A percentile compares a stretch with the other conserved stretches of the same genome.
These are phyloP conservation scores for Carassius carassius DNA, from an alignment of 2,113 vertebrate genomes.

Conservation along the genomic window DNA sequence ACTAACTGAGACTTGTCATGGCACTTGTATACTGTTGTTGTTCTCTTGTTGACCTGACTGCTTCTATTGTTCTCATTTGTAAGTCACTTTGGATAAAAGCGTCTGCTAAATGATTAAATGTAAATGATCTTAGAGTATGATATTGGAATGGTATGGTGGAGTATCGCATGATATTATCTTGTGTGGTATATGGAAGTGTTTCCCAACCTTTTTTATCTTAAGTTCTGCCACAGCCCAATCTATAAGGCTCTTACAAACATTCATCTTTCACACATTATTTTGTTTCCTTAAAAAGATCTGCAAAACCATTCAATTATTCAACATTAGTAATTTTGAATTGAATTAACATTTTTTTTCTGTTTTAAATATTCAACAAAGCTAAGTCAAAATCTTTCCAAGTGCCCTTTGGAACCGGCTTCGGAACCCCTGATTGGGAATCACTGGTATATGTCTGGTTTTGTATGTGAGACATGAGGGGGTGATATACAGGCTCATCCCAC, in stretches of 20 bases:
- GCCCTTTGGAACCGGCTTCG: background rate
- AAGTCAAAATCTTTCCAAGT: background rate
- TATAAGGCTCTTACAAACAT: background rate
- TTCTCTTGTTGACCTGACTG: too few species aligned
- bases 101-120: too few species aligned
- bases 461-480: conserved; percentile 12
- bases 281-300: background rate
- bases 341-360: background rate
- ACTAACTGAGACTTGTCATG: too few species aligned
- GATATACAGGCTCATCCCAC: background rate
- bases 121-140: background rate
- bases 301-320: background rate
- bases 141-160: background rate
- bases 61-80: too few species aligned
- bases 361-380: background rate
- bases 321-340: background rate
- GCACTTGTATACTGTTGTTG: too few species aligned
- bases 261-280: background rate
- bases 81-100: too few species aligned
- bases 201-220: conserved; percentile 16
- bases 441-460: conserved; percentile 16
- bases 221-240: background rate
- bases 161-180: conserved; percentile 7
- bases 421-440: conserved; percentile 23
- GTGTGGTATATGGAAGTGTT: conserved; percentile 17